A percentile compares a stretch with the other conserved stretches of the same genome.
Evolutionary conservation across 2,797 vertebrate species (phyloP).

Genomic region (Gymnothorax javanicus): DNA sequence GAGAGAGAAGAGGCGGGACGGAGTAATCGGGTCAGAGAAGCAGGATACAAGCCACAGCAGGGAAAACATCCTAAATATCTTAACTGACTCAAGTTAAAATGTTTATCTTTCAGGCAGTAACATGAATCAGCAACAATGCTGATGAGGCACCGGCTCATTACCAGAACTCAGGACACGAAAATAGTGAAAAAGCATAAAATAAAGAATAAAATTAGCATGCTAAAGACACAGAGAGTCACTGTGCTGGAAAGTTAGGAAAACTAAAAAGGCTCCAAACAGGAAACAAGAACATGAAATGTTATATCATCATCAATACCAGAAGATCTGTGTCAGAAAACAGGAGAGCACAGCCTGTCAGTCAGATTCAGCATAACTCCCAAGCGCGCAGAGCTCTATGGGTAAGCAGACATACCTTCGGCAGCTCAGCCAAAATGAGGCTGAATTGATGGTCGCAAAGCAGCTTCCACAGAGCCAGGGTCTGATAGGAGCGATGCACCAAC

Average conservation of each 20-base stretch:
- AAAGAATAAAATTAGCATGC: not conserved
- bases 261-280: not conserved
- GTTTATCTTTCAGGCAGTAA: not conserved
- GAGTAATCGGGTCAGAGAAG: not conserved
- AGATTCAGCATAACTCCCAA: not conserved
- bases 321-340: not conserved
- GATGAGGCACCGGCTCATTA: not conserved
- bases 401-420: constrained; percentile 84
- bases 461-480: constrained; percentile 93
- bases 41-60: not conserved
- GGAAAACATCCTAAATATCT: not conserved
- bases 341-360: not conserved
- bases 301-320: too few relatives aligned
- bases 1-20: not conserved
- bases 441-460: constrained; percentile 95
- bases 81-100: not conserved
- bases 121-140: not conserved
- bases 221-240: not conserved
- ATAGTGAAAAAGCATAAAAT: not conserved
- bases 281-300: not conserved
- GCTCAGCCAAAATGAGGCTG: constrained; percentile 86
- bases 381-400: not conserved
- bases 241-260: not conserved
- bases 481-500: constrained; percentile 88
- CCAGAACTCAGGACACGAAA: not conserved